A percentile compares a stretch with the other conserved stretches of the same genome.
Conservation (phyloP, 2,888 invertebrate species). For the Drosophila siamana region DNA sequence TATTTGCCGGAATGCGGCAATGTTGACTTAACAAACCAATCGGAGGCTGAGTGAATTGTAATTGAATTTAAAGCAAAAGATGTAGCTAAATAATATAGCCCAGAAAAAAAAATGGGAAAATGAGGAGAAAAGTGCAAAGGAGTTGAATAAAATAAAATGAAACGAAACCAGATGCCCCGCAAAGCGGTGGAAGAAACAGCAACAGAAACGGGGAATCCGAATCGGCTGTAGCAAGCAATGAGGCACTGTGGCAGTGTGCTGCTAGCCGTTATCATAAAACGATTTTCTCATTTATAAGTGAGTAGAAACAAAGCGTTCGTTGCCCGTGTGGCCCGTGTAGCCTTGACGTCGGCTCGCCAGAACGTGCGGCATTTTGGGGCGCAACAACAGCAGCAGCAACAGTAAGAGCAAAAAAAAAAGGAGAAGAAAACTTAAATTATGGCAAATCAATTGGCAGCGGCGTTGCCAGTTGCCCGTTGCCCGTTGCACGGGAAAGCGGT, state of each 20-base stretch:
- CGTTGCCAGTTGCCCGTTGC: conserved; percentile 28
- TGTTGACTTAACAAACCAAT: neutral
- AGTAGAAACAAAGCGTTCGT: conserved; percentile 50
- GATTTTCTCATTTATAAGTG: conserved; percentile 74
- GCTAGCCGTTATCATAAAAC: conserved; percentile 76
- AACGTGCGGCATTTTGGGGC: conserved; percentile 47
- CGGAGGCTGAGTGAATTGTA: neutral
- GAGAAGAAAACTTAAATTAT: conserved; percentile 79
- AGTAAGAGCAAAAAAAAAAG: too few relatives aligned
- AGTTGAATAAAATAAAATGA: conserved; percentile 5
- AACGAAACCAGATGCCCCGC: conserved; percentile 56
- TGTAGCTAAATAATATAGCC: neutral
- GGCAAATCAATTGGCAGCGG: conserved; percentile 83
- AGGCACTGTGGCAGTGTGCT: conserved; percentile 32
- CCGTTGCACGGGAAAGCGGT: conserved; percentile 21
- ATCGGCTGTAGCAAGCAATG: too few relatives aligned
- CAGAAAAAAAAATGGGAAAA: neutral
- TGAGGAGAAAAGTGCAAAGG: conserved; percentile 8
- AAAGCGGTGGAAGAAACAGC: too few relatives aligned
- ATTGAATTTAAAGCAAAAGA: conserved; percentile 9
- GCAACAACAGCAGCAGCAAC: too few relatives aligned
- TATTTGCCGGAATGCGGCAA: neutral
- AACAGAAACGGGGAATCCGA: too few relatives aligned
- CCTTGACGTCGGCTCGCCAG: conserved; percentile 43
- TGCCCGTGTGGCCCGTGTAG: conserved; percentile 17